Conservation (phyloP, 30 jellyfish, hydroid and myxozoan species). For the Catostylus mosaicus region DNA sequence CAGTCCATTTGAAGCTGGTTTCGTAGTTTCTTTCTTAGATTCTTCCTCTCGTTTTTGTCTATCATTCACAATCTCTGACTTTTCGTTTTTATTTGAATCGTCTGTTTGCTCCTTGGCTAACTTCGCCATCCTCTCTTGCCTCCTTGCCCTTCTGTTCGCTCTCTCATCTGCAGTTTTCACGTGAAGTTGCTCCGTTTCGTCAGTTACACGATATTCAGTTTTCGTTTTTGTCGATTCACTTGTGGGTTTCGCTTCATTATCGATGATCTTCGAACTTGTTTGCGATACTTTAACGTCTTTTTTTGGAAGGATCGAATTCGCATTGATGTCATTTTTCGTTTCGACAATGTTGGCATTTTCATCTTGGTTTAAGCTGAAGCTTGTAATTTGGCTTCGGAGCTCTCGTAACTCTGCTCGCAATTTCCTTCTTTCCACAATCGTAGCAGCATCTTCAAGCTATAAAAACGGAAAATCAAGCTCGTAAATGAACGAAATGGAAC, state of each 20-base stretch:
- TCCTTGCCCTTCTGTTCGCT: slow-evolving; percentile 65
- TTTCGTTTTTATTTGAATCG: slow-evolving; percentile 13
- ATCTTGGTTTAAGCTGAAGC: slow-evolving; percentile 22
- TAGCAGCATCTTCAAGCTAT: slow-evolving; percentile 77
- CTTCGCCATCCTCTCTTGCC: slow-evolving; percentile 70
- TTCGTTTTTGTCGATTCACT: slow-evolving; percentile 17
- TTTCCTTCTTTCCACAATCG: slow-evolving; percentile 49
- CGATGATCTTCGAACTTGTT: slow-evolving; percentile 13
- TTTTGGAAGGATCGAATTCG: slow-evolving; percentile 14
- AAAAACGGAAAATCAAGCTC: neutral
- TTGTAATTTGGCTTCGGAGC: slow-evolving; percentile 37
- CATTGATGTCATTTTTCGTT: slow-evolving; percentile 21
- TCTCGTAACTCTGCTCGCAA: slow-evolving; percentile 71
- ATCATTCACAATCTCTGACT: neutral
- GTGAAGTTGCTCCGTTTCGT: slow-evolving; percentile 37
- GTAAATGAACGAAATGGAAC: too few relatives aligned
- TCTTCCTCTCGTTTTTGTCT: neutral
- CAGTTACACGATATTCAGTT: slow-evolving; percentile 45
- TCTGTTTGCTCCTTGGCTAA: slow-evolving; percentile 59
- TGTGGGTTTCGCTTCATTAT: neutral
- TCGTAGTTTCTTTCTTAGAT: neutral
- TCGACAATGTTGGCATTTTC: slow-evolving; percentile 47
- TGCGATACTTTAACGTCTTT: neutral
- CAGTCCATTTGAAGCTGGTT: neutral
- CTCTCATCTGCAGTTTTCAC: slow-evolving; percentile 64